phyloP scores from a whole-genome alignment of 1,140 invertebrate species.

The Arion vulgaris region DNA sequence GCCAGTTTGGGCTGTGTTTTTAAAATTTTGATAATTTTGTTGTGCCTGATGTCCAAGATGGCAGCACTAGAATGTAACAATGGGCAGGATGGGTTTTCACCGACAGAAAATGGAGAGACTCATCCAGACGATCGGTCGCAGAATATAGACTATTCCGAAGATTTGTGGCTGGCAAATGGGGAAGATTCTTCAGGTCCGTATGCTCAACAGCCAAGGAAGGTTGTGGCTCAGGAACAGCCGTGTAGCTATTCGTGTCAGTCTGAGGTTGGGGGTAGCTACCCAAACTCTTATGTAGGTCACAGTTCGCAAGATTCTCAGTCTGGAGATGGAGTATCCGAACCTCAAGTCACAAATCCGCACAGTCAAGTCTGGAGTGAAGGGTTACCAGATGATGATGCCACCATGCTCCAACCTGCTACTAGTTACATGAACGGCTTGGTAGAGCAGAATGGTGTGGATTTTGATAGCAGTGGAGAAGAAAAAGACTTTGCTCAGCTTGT shows the following conservation, averaged over 20 bases:
- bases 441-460: constrained; percentile 11
- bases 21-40: no score
- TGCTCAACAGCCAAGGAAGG: constrained; percentile 13
- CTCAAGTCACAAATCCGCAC: neutral
- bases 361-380: neutral
- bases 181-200: constrained; percentile 27
- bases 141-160: constrained; percentile 33
- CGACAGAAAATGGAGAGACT: constrained; percentile 22
- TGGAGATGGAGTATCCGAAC: neutral
- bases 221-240: neutral
- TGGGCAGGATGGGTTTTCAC: constrained; percentile 4
- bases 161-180: constrained; percentile 27
- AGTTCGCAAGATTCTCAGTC: neutral
- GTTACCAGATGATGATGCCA: neutral
- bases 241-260: neutral
- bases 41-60: neutral
- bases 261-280: neutral
- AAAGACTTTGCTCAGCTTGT: constrained; percentile 35
- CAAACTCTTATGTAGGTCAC: neutral
- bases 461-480: constrained; percentile 6
- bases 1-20: neutral
- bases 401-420: neutral
- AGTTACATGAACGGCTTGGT: neutral
- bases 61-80: constrained; percentile 27
- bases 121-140: constrained; percentile 2